phyloP scores from a whole-genome alignment of 1,140 invertebrate genomes.

The Agrilus planipennis region DNA sequence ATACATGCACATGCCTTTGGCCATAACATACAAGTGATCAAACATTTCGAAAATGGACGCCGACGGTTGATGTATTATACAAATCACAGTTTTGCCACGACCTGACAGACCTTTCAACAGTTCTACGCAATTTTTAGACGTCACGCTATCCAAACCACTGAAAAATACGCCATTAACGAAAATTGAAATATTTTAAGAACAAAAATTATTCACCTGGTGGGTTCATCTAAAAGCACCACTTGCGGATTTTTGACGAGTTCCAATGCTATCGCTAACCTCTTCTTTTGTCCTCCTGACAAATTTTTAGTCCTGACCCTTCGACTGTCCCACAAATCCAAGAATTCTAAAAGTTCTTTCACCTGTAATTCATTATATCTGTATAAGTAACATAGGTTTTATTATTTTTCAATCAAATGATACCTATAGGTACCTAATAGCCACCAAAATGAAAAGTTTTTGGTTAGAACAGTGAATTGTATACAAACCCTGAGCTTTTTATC shows the following conservation, averaged over 20 bases:
- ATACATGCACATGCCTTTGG: conserved; percentile 73
- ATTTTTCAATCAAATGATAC: no score
- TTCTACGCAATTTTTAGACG: conserved; percentile 69
- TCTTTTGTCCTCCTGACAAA: conserved; percentile 79
- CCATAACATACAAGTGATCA: conserved; percentile 76
- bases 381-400: no score
- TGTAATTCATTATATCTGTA: no score
- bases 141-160: conserved; percentile 77
- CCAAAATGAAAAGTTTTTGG: not conserved
- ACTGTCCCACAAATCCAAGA: conserved; percentile 53
- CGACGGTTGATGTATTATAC: conserved; percentile 86
- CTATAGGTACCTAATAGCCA: not conserved
- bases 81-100: conserved; percentile 58
- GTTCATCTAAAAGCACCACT: conserved; percentile 87
- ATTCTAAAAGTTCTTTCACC: conserved; percentile 59
- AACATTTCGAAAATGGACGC: conserved; percentile 80
- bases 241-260: conserved; percentile 79
- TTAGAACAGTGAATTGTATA: not conserved
- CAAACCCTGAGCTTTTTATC: conserved; percentile 41
- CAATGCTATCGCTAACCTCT: conserved; percentile 78
- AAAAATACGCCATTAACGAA: conserved; percentile 13
- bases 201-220: conserved; percentile 72
- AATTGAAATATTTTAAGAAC: not conserved
- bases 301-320: conserved; percentile 54
- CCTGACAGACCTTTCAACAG: conserved; percentile 62